A percentile compares a stretch with the other conserved stretches of the same genome.
Evolutionary conservation across 2,888 invertebrate genomes (phyloP).

Genomic region (Erannis defoliaria): DNA sequence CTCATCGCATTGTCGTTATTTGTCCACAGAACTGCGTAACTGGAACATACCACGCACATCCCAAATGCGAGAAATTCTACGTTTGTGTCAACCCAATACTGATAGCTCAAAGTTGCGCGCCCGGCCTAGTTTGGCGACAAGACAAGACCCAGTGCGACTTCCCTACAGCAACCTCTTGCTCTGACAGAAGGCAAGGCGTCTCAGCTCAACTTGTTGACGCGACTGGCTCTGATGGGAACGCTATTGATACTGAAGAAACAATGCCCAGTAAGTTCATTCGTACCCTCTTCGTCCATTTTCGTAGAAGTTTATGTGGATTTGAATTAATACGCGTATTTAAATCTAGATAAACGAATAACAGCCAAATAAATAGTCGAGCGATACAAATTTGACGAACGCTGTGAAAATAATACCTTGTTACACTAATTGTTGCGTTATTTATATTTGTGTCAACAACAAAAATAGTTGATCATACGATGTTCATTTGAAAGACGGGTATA

Average conservation of each 20-base stretch:
- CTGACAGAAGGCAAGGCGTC: constrained; percentile 67
- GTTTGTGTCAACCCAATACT: constrained; percentile 92
- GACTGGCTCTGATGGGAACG: constrained; percentile 53
- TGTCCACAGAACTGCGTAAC: constrained; percentile 84
- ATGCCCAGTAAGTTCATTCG: constrained; percentile 44
- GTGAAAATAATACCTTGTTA: too few relatives aligned
- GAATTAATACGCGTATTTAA: too few relatives aligned
- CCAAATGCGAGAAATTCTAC: constrained; percentile 91
- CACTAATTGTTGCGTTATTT: too few relatives aligned
- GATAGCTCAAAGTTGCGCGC: constrained; percentile 90
- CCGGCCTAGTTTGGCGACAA: constrained; percentile 91
- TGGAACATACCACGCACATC: constrained; percentile 92
- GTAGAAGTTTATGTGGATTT: too few relatives aligned
- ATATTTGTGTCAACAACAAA: too few relatives aligned
- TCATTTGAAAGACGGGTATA: too few relatives aligned
- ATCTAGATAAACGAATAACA: too few relatives aligned
- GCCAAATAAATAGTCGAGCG: too few relatives aligned
- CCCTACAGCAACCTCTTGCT: constrained; percentile 89
- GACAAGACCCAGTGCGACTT: constrained; percentile 91
- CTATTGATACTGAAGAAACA: constrained; percentile 53
- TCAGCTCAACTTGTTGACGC: constrained; percentile 59
- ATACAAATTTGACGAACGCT: too few relatives aligned
- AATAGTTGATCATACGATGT: too few relatives aligned
- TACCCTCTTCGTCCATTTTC: too few relatives aligned
- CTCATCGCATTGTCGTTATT: not conserved